phyloP scores from a whole-genome alignment of 2,113 vertebrate species.

The Sphaerodactylus townsendi region DNA sequence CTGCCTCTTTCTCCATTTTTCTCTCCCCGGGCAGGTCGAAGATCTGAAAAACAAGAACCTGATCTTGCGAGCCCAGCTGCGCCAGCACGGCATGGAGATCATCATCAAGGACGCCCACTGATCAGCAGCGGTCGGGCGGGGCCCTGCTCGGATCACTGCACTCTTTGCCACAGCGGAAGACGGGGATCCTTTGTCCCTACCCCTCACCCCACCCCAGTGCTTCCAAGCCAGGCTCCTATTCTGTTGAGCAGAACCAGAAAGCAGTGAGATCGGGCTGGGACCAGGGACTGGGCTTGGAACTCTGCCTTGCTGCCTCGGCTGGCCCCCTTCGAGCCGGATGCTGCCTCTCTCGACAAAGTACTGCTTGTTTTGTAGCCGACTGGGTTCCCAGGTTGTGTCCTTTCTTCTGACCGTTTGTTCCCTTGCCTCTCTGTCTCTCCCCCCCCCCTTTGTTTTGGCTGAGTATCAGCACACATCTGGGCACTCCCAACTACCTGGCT shows the following conservation, averaged over 20 bases:
- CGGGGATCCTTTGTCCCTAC: background rate
- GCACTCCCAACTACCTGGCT: background rate
- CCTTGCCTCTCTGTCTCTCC: background rate
- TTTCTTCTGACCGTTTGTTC: too few species aligned
- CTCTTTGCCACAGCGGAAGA: background rate
- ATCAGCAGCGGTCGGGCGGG: constrained; percentile 27
- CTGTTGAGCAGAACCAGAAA: constrained; percentile 17
- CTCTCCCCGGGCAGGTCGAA: constrained; percentile 77
- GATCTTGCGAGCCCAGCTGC: constrained; percentile 85
- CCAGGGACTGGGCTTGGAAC: background rate
- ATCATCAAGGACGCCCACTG: constrained; percentile 87
- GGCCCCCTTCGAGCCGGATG: background rate
- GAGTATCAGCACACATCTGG: background rate
- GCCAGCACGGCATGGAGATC: constrained; percentile 87
- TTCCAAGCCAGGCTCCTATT: constrained; percentile 15
- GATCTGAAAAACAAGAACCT: constrained; percentile 93
- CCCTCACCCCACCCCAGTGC: background rate
- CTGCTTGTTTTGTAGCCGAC: background rate
- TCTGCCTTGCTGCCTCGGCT: background rate
- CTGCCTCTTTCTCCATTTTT: background rate
- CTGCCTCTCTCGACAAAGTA: background rate
- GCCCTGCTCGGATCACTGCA: background rate
- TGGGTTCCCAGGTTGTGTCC: background rate
- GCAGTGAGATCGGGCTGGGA: background rate
- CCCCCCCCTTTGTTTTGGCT: too few species aligned